Base-by-base conservation (phyloP, 1,140 invertebrate species). In the Bombus terrestris region DNA sequence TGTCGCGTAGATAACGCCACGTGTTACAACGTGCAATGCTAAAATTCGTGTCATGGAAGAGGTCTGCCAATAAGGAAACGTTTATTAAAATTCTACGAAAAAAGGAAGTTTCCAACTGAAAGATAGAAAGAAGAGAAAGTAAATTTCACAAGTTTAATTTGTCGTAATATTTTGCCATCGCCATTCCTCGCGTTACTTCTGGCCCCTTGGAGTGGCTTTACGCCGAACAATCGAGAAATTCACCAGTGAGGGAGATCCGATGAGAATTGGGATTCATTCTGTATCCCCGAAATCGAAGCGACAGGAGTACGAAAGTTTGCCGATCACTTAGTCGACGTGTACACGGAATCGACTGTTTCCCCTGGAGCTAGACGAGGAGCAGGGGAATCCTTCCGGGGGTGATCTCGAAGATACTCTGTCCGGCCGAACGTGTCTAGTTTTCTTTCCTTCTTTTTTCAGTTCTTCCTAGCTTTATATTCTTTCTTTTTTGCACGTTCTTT, bases 321-420 rank as follows among this genome's bases (percentile, higher is more conserved):
- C 32, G 43, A 77, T 83, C 62, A 77, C 41, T 83, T 83, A 81
- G 39, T 83, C 28, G 41, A 25, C 32, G 32, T 83, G 43, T 64
- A 47, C 43, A 53, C 25, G 10, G 47, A 81, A 74, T 73, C 69
- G 47, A 62, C 69, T 43, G 73, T 77, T 83, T 47, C 37, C 47
- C 69, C 71, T 43, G 5, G 13, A 43, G 69, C n/a, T 15, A 73
- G 5, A 62, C 78, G 78, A 22, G 1, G 9, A 5, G 37, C 22
- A 77, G 37, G 10, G n/a, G 43, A 62, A 35, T 81, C 39, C 37
- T 73, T 32, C 28, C 39, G 22, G 25, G 35, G 8, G 15, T 6
- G n/a, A 43, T 59, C 37, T 35, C 41, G 32, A 80, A 25, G 41
- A 69, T 37, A 80, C 47, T 80, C 64, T 13, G 25, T 39, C 22